Evolutionary conservation across 1,140 invertebrate genomes (phyloP).

Genomic region (Drosophila littoralis): DNA sequence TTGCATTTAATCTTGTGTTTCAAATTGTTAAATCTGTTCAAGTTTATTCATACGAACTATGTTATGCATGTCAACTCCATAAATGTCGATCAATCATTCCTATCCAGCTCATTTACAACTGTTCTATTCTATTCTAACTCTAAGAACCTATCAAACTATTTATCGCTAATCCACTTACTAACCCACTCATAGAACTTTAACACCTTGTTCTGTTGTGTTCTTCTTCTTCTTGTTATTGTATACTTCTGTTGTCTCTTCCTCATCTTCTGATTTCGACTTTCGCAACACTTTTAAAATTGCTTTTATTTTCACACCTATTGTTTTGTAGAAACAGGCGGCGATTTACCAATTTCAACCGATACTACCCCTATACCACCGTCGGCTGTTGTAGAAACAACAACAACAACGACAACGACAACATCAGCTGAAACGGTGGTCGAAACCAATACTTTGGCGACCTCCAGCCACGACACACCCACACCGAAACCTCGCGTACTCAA

Average conservation of each 20-base stretch:
- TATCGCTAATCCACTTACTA: slow-evolving; percentile 18
- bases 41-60: slow-evolving; percentile 45
- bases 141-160: slow-evolving; percentile 35
- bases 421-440: slow-evolving; percentile 57
- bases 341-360: slow-evolving; percentile 76
- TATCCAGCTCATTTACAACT: slow-evolving; percentile 29
- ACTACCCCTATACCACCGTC: slow-evolving; percentile 80
- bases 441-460: slow-evolving; percentile 52
- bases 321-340: slow-evolving; percentile 84
- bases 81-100: slow-evolving; percentile 15
- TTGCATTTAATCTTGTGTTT: slow-evolving; percentile 68
- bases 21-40: slow-evolving; percentile 36
- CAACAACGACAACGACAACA: slow-evolving; percentile 47
- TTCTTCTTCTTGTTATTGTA: slow-evolving; percentile 35
- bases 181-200: slow-evolving; percentile 21
- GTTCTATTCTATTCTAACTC: slow-evolving; percentile 43
- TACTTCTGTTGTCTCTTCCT: slow-evolving; percentile 60
- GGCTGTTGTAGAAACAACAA: slow-evolving; percentile 44
- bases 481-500: slow-evolving; percentile 77
- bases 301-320: slow-evolving; percentile 83
- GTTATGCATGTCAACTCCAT: slow-evolving; percentile 47
- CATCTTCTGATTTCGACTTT: slow-evolving; percentile 69
- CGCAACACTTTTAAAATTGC: slow-evolving; percentile 82
- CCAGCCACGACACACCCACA: slow-evolving; percentile 74
- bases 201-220: slow-evolving; percentile 13